Percentiles rank a stretch among this genome's conserved stretches.
These are phyloP conservation scores for Lathamus discolor DNA, from an alignment of 2,113 vertebrate genomes.

Conservation along the genomic window DNA sequence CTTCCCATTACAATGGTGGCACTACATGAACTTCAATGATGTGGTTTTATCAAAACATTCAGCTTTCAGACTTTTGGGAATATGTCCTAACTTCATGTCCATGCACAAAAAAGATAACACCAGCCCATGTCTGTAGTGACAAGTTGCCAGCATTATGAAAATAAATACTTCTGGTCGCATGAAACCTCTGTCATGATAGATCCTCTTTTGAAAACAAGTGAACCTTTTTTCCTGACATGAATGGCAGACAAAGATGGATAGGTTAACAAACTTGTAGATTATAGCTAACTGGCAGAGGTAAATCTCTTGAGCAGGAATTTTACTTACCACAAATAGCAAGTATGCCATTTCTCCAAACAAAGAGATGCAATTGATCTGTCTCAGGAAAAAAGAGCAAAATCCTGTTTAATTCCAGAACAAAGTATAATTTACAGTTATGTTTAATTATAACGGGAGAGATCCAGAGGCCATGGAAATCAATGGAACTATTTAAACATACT, in stretches of 20 bases:
- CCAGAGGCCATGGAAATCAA: background rate
- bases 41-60: conserved; percentile 4
- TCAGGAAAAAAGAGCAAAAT: background rate
- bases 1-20: background rate
- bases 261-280: background rate
- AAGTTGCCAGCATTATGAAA: background rate
- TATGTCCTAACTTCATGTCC: background rate
- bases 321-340: background rate
- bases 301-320: background rate
- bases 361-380: background rate
- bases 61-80: background rate
- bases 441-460: background rate
- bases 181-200: background rate
- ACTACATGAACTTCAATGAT: background rate
- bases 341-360: background rate
- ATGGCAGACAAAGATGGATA: background rate
- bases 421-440: background rate
- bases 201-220: background rate
- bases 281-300: background rate
- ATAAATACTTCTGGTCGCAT: background rate
- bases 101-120: background rate
- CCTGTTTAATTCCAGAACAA: background rate
- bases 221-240: background rate
- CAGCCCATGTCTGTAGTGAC: background rate
- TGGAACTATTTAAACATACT: background rate